These are phyloP conservation scores for Etheostoma cragini DNA, from an alignment of 2,113 vertebrate genomes.

Conservation along the genomic window DNA sequence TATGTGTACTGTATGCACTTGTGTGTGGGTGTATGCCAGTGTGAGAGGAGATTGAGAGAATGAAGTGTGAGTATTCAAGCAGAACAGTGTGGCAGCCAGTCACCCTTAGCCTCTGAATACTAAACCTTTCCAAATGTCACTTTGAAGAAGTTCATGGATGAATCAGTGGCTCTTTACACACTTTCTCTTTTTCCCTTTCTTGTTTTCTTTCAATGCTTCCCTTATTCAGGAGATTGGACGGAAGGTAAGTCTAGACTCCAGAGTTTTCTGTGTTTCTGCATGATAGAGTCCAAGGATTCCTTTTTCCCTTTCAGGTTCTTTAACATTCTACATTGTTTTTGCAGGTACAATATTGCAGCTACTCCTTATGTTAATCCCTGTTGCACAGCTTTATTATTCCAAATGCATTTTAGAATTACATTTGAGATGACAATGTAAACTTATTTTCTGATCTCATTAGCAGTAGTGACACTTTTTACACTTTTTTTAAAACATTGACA, in stretches of 20 bases:
- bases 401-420: constrained; percentile 35
- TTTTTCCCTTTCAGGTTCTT: constrained; percentile 25
- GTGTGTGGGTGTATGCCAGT: constrained; percentile 14
- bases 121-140: constrained; percentile 64
- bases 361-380: neutral
- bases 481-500: neutral
- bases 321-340: constrained; percentile 27
- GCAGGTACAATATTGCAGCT: constrained; percentile 10
- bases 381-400: constrained; percentile 9
- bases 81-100: constrained; percentile 52
- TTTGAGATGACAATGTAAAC: constrained; percentile 8
- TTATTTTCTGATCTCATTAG: constrained; percentile 27
- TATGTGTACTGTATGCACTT: constrained; percentile 12
- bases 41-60: constrained; percentile 38
- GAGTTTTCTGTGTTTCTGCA: constrained; percentile 18
- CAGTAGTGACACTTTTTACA: neutral
- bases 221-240: constrained; percentile 58
- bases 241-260: constrained; percentile 55
- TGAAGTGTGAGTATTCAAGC: constrained; percentile 44
- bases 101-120: constrained; percentile 56
- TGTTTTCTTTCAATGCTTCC: constrained; percentile 46
- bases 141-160: constrained; percentile 67
- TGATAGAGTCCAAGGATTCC: constrained; percentile 18
- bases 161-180: constrained; percentile 49
- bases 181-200: constrained; percentile 24